Percentiles rank a stretch among this genome's conserved stretches.
phyloP scores from a whole-genome alignment of 2,797 vertebrate species.

The Tauraco hartlaubi region DNA sequence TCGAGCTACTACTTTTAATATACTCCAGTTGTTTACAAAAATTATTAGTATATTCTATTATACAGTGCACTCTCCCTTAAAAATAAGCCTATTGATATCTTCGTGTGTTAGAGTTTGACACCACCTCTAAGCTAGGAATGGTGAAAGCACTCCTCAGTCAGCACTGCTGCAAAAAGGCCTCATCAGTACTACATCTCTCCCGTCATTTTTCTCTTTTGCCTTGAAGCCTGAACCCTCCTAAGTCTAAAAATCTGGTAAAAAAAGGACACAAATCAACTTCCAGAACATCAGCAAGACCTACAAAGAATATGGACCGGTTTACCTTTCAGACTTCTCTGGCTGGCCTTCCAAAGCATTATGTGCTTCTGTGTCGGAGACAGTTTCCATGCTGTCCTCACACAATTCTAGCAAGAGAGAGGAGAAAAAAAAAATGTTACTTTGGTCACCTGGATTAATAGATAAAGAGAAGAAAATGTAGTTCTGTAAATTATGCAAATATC shows the following conservation, averaged over 20 bases:
- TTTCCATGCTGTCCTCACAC: not conserved
- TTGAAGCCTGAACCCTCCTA: not conserved
- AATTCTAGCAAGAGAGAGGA: not conserved
- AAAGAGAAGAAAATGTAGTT: not conserved
- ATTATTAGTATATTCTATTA: not conserved
- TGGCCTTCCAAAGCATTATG: not conserved
- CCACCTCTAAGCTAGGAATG: not conserved
- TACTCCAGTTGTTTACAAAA: not conserved
- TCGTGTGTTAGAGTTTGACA: not conserved
- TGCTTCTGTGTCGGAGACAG: not conserved
- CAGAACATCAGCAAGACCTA: not conserved
- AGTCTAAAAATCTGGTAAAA: not conserved
- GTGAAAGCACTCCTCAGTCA: not conserved
- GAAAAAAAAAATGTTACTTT: not conserved
- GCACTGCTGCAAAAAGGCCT: not conserved
- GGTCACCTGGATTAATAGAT: not conserved
- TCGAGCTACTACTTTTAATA: not conserved
- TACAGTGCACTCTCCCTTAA: not conserved
- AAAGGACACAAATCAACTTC: not conserved
- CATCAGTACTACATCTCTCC: not conserved
- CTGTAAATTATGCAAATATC: not conserved
- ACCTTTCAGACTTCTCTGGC: slow-evolving; percentile 49
- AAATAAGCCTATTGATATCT: not conserved
- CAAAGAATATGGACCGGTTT: not conserved
- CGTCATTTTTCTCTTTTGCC: not conserved